Base-by-base conservation (phyloP, 2,888 invertebrate species). In the Acanthoscelides obtectus region DNA sequence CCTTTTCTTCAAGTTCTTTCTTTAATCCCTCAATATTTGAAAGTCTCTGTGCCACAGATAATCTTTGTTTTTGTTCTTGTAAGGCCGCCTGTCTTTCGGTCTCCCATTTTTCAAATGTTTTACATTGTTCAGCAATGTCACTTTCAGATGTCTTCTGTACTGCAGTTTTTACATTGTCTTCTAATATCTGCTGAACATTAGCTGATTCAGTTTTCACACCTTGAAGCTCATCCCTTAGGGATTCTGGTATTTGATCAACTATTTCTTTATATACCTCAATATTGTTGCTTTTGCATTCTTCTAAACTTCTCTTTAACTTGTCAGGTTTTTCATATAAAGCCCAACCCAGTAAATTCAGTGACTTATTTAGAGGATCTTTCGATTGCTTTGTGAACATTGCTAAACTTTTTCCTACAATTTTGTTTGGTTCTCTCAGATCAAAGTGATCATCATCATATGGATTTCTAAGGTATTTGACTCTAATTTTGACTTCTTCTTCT, bases 371-470 rank as follows among this genome's bases (percentile, higher is more conserved):
- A 73, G 86, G 81, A 76, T 90, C 86, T 71, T 86, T 80, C 74
- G 85, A 80, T 72, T 82, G 80, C 77, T 87, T 86, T 73, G 91
- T 88, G 25, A 83, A 80, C 86, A 89, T 88, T 63, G 88, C 87
- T 69, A 98, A 85, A 1, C 96, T 94, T 87, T 98, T 98, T 0
- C 97, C 97, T 69, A 94, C 88, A 65, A 95, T 86, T 80, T 90
- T 88, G 22, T 88, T 84, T 5, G 92, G 89, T 77, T 94, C 91
- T 73, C 85, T 89, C 21, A 97, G 87, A 85, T 96, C 96, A 86
- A 96, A 96, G 84, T 98, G 97, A 81, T 95, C 93, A 86, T 98
- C 97, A 85, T 93, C 92, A 83, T 89, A 94, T 0, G 92, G 91
- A 83, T 96, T 96, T 79, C 93, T 89, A 64, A 99, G 81, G 83